Conservation (phyloP, 2,113 vertebrate species). For the Myocastor coypus region DNA sequence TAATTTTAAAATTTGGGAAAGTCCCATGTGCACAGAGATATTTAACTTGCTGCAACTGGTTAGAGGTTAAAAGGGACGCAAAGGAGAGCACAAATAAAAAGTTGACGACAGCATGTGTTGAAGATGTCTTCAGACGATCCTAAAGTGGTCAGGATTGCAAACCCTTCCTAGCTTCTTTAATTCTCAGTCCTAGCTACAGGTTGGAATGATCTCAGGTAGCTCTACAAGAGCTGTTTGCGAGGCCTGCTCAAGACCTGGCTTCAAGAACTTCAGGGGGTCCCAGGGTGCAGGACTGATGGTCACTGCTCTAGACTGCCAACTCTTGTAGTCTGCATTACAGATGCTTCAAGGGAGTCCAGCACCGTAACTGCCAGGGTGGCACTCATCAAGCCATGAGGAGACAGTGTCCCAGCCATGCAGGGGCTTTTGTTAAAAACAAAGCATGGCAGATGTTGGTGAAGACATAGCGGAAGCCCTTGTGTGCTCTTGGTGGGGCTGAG, state of each 20-base stretch:
- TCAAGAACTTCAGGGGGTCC: not conserved
- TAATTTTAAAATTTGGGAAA: not conserved
- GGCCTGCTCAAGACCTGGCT: not conserved
- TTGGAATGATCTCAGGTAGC: not conserved
- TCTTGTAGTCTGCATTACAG: not conserved
- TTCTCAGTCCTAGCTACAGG: not conserved
- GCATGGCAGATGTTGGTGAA: too few relatives aligned
- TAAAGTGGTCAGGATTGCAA: too few relatives aligned
- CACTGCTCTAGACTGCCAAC: not conserved
- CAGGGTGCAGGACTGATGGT: too few relatives aligned
- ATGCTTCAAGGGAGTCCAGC: too few relatives aligned
- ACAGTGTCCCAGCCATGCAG: accelerated
- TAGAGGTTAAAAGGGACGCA: not conserved
- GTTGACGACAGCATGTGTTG: not conserved
- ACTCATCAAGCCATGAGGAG: not conserved
- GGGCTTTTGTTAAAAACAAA: not conserved
- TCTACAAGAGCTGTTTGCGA: not conserved
- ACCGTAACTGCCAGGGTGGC: not conserved
- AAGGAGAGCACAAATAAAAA: not conserved
- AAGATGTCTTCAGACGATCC: not conserved
- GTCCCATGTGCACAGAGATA: not conserved
- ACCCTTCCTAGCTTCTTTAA: not conserved
- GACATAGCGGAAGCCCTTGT: not conserved
- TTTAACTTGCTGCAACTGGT: slow-evolving; percentile 6
- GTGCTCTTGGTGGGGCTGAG: too few relatives aligned